Evolutionary conservation across 64 coral and sea anemone genomes (phyloP).

Genomic region (Acropora tenuis): DNA sequence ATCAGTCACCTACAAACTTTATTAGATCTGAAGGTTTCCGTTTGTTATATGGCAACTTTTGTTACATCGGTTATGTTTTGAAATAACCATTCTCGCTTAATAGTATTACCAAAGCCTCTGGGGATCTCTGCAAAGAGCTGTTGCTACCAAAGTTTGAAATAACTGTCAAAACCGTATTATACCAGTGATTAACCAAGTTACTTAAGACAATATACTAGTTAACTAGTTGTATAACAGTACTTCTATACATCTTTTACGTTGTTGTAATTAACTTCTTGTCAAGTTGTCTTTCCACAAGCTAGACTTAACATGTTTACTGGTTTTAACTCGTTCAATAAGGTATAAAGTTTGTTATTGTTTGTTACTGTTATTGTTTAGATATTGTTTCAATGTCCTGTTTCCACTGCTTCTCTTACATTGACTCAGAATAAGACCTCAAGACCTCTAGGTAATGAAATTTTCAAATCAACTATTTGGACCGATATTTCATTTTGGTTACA

Average conservation of each 20-base stretch:
- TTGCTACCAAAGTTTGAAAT: background rate
- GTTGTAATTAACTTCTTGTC: conserved; percentile 1
- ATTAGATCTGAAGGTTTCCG: background rate
- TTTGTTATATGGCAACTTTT: background rate
- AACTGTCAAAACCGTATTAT: too few relatives aligned
- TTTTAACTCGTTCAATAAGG: background rate
- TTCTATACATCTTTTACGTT: background rate
- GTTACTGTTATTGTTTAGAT: too few relatives aligned
- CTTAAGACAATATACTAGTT: background rate
- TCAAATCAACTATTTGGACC: too few relatives aligned
- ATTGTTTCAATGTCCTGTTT: too few relatives aligned
- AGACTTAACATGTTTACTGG: background rate
- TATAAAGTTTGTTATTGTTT: too few relatives aligned
- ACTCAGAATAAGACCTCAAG: too few relatives aligned
- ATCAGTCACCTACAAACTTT: background rate
- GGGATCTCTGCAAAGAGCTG: background rate
- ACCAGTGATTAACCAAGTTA: background rate
- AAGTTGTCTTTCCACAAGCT: background rate
- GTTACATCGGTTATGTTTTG: background rate
- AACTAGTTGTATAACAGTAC: background rate
- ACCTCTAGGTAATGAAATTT: too few relatives aligned
- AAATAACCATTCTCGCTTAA: background rate
- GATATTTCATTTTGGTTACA: too few relatives aligned
- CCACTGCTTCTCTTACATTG: too few relatives aligned
- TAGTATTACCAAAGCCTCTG: background rate